Conservation (phyloP, 2,888 invertebrate genomes). For the Nebria salina region DNA sequence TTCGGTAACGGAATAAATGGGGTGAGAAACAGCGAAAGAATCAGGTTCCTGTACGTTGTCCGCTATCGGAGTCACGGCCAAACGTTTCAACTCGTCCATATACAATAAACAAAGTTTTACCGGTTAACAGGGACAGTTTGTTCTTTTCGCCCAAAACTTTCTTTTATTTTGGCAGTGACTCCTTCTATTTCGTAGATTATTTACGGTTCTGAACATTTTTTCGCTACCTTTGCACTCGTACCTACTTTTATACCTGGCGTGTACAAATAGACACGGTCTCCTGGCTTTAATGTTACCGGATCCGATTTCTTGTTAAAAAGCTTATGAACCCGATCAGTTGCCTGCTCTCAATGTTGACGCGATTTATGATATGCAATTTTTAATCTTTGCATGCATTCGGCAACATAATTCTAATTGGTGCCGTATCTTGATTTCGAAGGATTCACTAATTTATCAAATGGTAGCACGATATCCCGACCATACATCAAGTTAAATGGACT, state of each 20-base stretch:
- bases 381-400: constrained; percentile 16
- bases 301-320: constrained; percentile 12
- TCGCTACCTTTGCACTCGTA: background rate
- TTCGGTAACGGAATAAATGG: no score
- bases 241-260: constrained; percentile 8
- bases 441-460: constrained; percentile 3
- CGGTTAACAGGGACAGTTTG: background rate
- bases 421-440: background rate
- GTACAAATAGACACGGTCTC: constrained; percentile 17
- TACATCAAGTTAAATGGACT: constrained; percentile 6
- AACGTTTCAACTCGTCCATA: background rate
- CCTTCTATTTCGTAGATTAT: background rate
- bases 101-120: background rate
- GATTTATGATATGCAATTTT: constrained; percentile 4
- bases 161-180: background rate
- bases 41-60: no score
- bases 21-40: no score
- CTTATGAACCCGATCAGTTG: constrained; percentile 10
- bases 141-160: background rate
- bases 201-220: constrained; percentile 13
- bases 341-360: background rate
- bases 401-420: background rate
- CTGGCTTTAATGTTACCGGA: background rate
- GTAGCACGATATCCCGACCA: constrained; percentile 7
- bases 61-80: no score